A percentile compares a stretch with the other conserved stretches of the same genome.
Evolutionary conservation across 2,888 invertebrate species (phyloP).

Genomic region (Philereme transversata): DNA sequence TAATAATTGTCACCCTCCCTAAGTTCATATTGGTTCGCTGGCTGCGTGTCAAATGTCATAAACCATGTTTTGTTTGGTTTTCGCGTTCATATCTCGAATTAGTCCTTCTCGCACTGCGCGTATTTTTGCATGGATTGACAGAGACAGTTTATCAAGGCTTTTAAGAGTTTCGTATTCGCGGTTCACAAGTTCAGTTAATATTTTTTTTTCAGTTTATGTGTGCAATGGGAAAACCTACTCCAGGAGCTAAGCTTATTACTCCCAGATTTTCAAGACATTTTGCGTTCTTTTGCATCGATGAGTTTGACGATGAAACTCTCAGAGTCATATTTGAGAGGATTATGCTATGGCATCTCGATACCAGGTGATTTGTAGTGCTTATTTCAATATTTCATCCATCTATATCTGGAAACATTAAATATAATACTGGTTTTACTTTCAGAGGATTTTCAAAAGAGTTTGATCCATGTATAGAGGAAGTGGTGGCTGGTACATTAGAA

Average conservation of each 20-base stretch:
- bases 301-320: constrained; percentile 94
- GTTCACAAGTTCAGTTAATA: background rate
- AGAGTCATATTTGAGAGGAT: constrained; percentile 94
- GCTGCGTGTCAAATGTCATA: no score
- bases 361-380: constrained; percentile 83
- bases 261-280: constrained; percentile 95
- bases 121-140: no score
- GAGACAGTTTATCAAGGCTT: no score
- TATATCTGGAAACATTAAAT: background rate
- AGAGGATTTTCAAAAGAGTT: constrained; percentile 97
- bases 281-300: constrained; percentile 92
- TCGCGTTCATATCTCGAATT: no score
- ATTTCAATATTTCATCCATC: constrained; percentile 1
- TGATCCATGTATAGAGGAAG: constrained; percentile 94
- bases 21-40: no score
- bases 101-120: no score
- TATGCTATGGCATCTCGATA: constrained; percentile 97
- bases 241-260: constrained; percentile 92
- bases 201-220: constrained; percentile 86
- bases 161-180: no score
- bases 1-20: no score
- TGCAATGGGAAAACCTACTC: constrained; percentile 92
- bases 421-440: constrained; percentile 37
- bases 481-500: constrained; percentile 93
- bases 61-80: no score